A percentile compares a stretch with the other conserved stretches of the same genome.
Conservation (phyloP, 2,113 vertebrate genomes). For the Calidris pugnax region DNA sequence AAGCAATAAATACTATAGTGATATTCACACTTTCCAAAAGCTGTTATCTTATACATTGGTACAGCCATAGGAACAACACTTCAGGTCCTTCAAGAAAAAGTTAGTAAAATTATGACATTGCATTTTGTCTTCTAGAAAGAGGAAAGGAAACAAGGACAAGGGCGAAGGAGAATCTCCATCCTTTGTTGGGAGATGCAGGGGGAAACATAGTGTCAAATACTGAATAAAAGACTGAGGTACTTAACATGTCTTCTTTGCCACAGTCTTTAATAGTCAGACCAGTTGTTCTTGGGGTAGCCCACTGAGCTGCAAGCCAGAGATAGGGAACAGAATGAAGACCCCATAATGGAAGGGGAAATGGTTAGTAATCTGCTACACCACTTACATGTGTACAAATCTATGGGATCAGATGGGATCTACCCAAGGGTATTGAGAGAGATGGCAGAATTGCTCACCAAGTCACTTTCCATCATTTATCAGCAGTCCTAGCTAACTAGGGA, state of each 20-base stretch:
- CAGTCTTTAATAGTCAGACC: background rate
- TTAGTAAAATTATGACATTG: background rate
- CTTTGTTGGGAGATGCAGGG: background rate
- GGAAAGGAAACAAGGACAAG: background rate
- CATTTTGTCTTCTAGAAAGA: background rate
- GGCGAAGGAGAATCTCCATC: background rate
- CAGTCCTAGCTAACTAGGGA: too few relatives aligned
- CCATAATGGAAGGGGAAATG: background rate
- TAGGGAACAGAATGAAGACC: accelerated
- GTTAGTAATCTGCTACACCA: background rate
- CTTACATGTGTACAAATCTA: background rate
- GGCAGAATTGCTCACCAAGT: background rate
- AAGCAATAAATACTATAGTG: background rate
- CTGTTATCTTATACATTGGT: background rate
- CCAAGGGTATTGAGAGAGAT: background rate
- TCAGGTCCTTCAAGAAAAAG: background rate
- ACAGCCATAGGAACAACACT: background rate
- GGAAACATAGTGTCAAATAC: background rate
- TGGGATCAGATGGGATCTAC: background rate
- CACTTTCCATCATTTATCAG: background rate
- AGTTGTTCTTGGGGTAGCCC: background rate
- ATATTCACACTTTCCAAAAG: background rate
- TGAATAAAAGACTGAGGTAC: background rate
- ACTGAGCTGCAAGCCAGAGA: background rate
- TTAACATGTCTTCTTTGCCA: background rate